Percentiles rank a stretch among this genome's conserved stretches.
These are phyloP conservation scores for Notechis scutatus DNA, from an alignment of 2,113 vertebrate species.

Conservation along the genomic window DNA sequence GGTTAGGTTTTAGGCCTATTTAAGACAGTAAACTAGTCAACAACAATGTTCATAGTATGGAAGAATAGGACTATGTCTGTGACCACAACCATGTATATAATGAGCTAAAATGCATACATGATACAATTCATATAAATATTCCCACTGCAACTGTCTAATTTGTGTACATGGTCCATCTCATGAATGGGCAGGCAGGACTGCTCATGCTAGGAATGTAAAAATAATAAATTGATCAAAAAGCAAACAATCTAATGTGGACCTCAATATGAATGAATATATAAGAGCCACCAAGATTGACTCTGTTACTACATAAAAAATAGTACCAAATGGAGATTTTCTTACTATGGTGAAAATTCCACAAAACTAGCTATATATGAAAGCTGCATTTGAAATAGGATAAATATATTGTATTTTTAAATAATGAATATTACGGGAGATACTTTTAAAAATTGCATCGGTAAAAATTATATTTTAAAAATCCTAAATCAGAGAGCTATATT, in stretches of 20 bases:
- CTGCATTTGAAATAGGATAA: not conserved
- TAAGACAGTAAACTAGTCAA: not conserved
- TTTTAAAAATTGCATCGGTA: not conserved
- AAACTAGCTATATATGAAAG: not conserved
- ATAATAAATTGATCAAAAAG: not conserved
- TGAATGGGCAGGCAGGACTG: not conserved
- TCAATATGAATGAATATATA: not conserved
- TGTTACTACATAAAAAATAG: not conserved
- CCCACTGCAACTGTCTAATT: not conserved
- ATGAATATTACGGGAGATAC: not conserved
- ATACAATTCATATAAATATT: not conserved
- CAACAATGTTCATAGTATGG: not conserved
- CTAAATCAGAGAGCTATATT: not conserved
- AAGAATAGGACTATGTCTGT: not conserved
- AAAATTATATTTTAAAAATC: not conserved
- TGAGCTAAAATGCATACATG: not conserved
- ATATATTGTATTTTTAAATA: not conserved
- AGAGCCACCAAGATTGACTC: not conserved
- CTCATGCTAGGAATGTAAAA: not conserved
- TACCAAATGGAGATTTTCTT: not conserved
- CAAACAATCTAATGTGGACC: not conserved
- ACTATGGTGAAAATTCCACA: not conserved
- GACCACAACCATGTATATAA: not conserved
- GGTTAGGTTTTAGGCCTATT: not conserved
- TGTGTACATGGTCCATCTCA: not conserved